Base-by-base conservation (phyloP, 1,140 invertebrate species). In the Penaeus japonicus region DNA sequence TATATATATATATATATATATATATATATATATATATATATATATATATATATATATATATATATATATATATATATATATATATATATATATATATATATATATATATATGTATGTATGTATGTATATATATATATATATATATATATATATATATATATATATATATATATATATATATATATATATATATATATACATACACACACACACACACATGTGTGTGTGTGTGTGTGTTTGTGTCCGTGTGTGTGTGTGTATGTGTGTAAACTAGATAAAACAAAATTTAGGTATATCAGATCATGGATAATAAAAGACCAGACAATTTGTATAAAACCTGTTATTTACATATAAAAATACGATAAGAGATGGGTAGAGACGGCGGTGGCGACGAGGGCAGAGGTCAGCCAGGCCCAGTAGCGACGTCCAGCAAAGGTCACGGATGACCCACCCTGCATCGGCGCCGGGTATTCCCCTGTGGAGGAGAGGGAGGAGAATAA, bases 331-430 rank as follows among this genome's bases (percentile, higher is more conserved):
- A 73, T 73, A 86, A 86, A 86, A 80, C 84, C n/a, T 86, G 54
- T 87, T 90, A 88, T 89, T 89, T 90, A 90, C 89, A 90, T 90
- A 90, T 90, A 90, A 90, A 90, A 90, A 90, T 90, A 90, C 59
- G 86, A 78, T 89, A 88, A 65, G 89, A 86, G 57, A 85, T 78
- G 79, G 85, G 79, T 35, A 90, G 79, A 77, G 84, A 59, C 53
- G 79, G 81, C 77, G 24, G 57, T 20, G 32, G 77, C 85, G 59
- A 79, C 54, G 47, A 90, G 75, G 24, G 84, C 78, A n/a, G 84
- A 77, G 59, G 75, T 83, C 87, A 89, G 75, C n/a, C 82, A 73
- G 27, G 84, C 62, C 65, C 88, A 87, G 39, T 73, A 62, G 24
- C 87, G 85, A 20, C 89, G 87, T 0, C 87, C 87, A 35, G 77